phyloP scores from a whole-genome alignment of 1,140 invertebrate genomes.

The Euura saliciscinereae region DNA sequence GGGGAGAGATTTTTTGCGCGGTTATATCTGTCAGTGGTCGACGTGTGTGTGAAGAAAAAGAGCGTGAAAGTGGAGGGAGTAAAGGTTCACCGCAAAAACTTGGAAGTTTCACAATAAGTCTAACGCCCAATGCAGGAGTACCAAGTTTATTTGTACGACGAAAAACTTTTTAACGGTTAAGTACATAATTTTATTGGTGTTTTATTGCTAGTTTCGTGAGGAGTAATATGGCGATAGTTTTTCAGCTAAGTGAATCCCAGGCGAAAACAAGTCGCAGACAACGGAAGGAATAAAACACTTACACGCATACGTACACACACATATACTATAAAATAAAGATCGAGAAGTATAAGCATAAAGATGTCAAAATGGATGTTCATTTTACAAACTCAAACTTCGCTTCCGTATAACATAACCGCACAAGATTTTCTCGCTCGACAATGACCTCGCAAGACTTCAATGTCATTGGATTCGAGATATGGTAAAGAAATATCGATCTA shows the following conservation, averaged over 20 bases:
- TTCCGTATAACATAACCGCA: neutral
- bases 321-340: neutral
- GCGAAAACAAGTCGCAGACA: neutral
- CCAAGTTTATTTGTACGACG: neutral
- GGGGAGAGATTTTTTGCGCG: too few relatives aligned
- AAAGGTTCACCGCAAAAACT: too few relatives aligned
- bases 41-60: too few relatives aligned
- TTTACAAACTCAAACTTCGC: neutral
- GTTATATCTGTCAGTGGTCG: too few relatives aligned
- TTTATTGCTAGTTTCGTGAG: neutral
- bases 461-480: too few relatives aligned
- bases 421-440: neutral
- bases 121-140: too few relatives aligned
- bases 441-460: too few relatives aligned
- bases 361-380: neutral
- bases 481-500: too few relatives aligned
- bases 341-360: neutral
- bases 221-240: neutral
- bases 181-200: slow-evolving; percentile 3
- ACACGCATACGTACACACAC: too few relatives aligned
- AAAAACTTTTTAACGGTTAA: neutral
- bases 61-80: too few relatives aligned
- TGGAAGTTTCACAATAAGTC: too few relatives aligned
- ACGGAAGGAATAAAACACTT: too few relatives aligned
- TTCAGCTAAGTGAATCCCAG: slow-evolving; percentile 2